A percentile compares a stretch with the other conserved stretches of the same genome.
These are phyloP conservation scores for Mimachlamys varia DNA, from an alignment of 2,888 invertebrate genomes.

Conservation along the genomic window DNA sequence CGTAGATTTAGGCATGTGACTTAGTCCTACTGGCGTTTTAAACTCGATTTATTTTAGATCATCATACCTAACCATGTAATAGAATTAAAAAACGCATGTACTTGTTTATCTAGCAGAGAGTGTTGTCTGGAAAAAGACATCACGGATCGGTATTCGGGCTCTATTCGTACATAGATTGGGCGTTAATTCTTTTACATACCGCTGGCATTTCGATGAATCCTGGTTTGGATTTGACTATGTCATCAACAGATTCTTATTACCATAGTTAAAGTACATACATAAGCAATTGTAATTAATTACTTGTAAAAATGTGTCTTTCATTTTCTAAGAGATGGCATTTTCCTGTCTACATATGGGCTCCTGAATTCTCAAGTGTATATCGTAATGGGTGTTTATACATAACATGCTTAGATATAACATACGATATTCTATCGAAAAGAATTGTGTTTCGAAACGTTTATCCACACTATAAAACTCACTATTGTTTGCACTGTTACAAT, in stretches of 20 bases:
- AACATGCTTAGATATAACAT: too few species aligned
- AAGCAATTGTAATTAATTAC: background rate
- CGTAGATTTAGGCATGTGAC: background rate
- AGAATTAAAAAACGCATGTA: background rate
- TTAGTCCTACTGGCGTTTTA: background rate
- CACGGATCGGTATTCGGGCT: background rate
- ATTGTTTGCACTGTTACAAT: too few species aligned
- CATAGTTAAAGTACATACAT: background rate
- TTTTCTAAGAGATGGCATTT: background rate
- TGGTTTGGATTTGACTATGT: background rate
- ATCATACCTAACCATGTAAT: background rate
- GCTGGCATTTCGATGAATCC: background rate
- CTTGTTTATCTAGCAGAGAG: background rate
- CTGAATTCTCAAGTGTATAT: background rate
- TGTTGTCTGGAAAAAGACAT: background rate
- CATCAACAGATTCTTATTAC: background rate
- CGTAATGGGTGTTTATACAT: too few species aligned
- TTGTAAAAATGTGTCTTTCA: background rate
- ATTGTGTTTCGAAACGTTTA: too few species aligned
- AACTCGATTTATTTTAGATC: conserved; percentile 9
- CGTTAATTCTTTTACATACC: background rate
- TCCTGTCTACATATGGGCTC: background rate
- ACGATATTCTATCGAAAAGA: too few species aligned
- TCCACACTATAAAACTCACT: too few species aligned
- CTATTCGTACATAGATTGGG: background rate